Percentiles rank a stretch among this genome's conserved stretches.
Conservation (phyloP, 2,888 invertebrate species). For the Drosophila neutralis region DNA sequence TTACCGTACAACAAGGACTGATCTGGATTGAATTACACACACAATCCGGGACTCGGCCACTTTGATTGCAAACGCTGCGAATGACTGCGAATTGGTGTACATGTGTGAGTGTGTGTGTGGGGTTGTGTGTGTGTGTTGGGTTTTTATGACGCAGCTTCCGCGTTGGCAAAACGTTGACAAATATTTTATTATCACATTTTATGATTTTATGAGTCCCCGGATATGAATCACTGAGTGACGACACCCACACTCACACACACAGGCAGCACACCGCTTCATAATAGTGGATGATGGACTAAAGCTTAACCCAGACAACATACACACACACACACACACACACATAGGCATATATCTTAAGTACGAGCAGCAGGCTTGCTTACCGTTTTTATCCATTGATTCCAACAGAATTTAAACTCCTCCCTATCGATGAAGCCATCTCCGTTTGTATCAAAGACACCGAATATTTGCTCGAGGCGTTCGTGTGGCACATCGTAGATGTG, state of each 20-base stretch:
- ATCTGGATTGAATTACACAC: constrained; percentile 82
- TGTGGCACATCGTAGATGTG: constrained; percentile 92
- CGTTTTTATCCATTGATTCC: constrained; percentile 96
- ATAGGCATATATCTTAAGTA: background rate
- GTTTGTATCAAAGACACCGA: constrained; percentile 92
- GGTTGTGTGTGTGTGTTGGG: constrained; percentile 11
- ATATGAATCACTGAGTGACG: constrained; percentile 80
- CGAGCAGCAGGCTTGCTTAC: constrained; percentile 83
- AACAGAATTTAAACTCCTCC: constrained; percentile 93
- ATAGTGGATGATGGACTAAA: constrained; percentile 58
- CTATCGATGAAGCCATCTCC: constrained; percentile 91
- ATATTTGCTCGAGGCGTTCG: constrained; percentile 90
- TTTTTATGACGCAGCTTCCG: constrained; percentile 48
- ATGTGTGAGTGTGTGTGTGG: constrained; percentile 1
- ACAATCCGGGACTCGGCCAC: constrained; percentile 79
- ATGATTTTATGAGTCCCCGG: constrained; percentile 80
- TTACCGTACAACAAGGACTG: constrained; percentile 75
- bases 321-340: background rate
- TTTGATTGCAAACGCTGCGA: constrained; percentile 73
- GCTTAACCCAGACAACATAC: constrained; percentile 36
- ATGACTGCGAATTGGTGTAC: constrained; percentile 46
- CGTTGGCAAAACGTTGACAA: constrained; percentile 76
- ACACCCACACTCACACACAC: constrained; percentile 22
- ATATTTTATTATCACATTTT: constrained; percentile 81
- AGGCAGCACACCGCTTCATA: constrained; percentile 31